Conservation (phyloP, 2,113 vertebrate species). For the Xyrauchen texanus region DNA sequence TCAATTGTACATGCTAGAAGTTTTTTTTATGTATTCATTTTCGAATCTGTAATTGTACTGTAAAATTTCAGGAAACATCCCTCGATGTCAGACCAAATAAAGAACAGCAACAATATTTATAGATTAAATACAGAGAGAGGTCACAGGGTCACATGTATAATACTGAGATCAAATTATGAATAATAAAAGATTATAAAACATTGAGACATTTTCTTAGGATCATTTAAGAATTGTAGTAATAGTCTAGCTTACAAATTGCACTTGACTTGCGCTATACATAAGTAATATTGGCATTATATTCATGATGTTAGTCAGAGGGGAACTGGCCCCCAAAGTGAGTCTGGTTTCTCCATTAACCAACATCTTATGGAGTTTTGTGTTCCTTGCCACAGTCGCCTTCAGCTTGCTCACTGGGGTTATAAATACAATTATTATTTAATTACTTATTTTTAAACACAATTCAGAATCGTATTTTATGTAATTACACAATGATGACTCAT, state of each 20-base stretch:
- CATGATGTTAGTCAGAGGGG: too few species aligned
- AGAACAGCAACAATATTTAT: conserved; percentile 86
- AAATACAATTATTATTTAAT: too few species aligned
- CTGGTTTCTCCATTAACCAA: too few species aligned
- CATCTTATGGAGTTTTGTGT: too few species aligned
- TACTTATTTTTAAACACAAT: too few species aligned
- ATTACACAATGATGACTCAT: too few species aligned
- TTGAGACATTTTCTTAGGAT: conserved; percentile 99
- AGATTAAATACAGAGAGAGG: conserved; percentile 70
- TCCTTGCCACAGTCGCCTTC: too few species aligned
- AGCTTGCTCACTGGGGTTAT: too few species aligned
- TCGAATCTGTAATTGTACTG: conserved; percentile 95
- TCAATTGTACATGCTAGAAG: conserved; percentile 82
- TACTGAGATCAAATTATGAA: conserved; percentile 99
- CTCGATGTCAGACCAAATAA: conserved; percentile 98
- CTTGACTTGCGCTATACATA: too few species aligned
- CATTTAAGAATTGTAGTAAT: conserved; percentile 91
- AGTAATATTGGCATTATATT: too few species aligned
- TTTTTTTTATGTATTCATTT: conserved; percentile 99
- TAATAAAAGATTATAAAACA: conserved; percentile 99
- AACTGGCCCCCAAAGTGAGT: too few species aligned
- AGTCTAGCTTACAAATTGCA: conserved; percentile 98
- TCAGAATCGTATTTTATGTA: too few species aligned
- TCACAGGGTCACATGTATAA: conserved; percentile 94
- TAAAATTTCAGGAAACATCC: conserved; percentile 96